These are phyloP conservation scores for Dolichoris vasculosae DNA, from an alignment of 1,140 invertebrate genomes.

Conservation along the genomic window DNA sequence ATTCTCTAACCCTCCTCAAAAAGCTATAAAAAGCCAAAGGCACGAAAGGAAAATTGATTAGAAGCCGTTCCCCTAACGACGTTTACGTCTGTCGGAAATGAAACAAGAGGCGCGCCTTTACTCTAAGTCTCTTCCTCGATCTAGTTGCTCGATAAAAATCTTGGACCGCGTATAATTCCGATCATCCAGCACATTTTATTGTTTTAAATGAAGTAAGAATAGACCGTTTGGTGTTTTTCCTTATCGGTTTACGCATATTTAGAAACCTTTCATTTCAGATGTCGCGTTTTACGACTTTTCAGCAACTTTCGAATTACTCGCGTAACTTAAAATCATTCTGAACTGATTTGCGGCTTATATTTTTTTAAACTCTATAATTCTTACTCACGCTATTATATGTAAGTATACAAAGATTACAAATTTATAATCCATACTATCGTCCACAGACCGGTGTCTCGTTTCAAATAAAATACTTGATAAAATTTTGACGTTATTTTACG, in stretches of 20 bases:
- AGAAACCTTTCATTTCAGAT: background rate
- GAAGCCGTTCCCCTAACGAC: constrained; percentile 4
- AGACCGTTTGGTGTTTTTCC: background rate
- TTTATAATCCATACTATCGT: background rate
- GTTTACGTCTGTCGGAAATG: background rate
- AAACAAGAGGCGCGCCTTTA: background rate
- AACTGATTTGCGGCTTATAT: background rate
- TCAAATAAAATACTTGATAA: background rate
- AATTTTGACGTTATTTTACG: background rate
- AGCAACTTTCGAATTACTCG: background rate
- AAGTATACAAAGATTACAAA: background rate
- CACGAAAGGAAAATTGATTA: constrained; percentile 26
- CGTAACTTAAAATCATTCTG: background rate
- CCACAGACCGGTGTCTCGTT: background rate
- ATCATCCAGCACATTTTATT: background rate
- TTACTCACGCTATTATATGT: background rate
- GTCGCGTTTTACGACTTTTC: background rate
- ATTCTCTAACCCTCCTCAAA: background rate
- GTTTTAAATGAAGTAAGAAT: background rate
- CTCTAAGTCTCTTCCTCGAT: background rate
- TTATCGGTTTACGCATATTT: background rate
- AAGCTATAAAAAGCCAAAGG: constrained; percentile 18
- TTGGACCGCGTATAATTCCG: background rate
- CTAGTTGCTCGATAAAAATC: background rate
- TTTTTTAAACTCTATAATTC: background rate